Percentiles rank a stretch among this genome's conserved stretches.
These are phyloP conservation scores for Drosophila paulistorum DNA, from an alignment of 1,140 invertebrate genomes.

Conservation along the genomic window DNA sequence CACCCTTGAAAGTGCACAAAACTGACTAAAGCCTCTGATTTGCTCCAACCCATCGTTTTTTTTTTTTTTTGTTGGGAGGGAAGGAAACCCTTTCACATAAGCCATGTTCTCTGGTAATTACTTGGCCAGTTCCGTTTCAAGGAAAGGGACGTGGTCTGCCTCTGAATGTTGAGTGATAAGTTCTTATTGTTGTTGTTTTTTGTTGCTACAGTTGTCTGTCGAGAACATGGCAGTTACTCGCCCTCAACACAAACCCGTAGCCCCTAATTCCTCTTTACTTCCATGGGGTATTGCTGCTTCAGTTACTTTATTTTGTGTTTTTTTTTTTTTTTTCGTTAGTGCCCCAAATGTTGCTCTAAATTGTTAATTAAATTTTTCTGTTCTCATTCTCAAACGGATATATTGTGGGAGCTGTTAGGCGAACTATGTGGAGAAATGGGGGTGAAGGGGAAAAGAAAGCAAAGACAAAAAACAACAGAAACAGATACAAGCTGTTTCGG, in stretches of 20 bases:
- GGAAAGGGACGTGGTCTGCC: conserved; percentile 24
- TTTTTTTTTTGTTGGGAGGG: background rate
- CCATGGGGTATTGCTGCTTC: conserved; percentile 5
- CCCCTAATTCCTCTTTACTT: background rate
- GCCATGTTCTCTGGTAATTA: conserved; percentile 73
- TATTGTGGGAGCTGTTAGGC: conserved; percentile 32
- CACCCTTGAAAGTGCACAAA: background rate
- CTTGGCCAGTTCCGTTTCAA: conserved; percentile 36
- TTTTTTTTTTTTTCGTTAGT: conserved; percentile 36
- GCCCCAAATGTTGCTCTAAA: conserved; percentile 62
- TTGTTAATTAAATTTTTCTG: conserved; percentile 74
- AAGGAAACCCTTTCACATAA: conserved; percentile 29
- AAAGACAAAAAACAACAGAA: conserved; percentile 17
- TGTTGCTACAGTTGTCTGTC: conserved; percentile 41
- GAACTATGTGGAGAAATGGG: background rate
- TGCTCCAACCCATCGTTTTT: too few species aligned
- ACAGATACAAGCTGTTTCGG: conserved; percentile 1
- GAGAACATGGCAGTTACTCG: conserved; percentile 41
- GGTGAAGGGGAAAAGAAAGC: background rate
- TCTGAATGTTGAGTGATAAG: conserved; percentile 73
- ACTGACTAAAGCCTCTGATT: background rate
- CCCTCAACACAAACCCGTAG: background rate
- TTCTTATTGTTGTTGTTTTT: conserved; percentile 31
- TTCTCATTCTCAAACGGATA: conserved; percentile 51
- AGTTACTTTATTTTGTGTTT: conserved; percentile 8